Evolutionary conservation across 1,140 invertebrate genomes (phyloP).

Genomic region (Papilio polyxenes): DNA sequence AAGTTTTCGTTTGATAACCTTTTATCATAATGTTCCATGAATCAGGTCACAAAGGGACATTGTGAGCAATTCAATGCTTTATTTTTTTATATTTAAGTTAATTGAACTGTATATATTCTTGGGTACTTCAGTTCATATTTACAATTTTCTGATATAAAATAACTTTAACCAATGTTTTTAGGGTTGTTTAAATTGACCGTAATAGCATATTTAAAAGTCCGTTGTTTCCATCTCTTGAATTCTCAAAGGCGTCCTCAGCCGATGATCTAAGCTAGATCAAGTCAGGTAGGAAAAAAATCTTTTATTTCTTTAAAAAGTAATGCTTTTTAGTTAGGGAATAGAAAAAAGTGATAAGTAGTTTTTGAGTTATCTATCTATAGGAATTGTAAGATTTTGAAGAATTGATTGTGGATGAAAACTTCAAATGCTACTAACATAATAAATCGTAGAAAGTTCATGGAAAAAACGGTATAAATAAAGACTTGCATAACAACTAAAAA

Average conservation of each 20-base stretch:
- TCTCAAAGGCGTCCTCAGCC: too few relatives aligned
- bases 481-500: background rate
- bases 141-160: background rate
- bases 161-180: background rate
- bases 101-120: background rate
- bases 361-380: too few relatives aligned
- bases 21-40: conserved; percentile 40
- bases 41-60: background rate
- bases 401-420: background rate
- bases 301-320: too few relatives aligned
- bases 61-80: background rate
- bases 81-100: background rate
- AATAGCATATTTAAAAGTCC: background rate
- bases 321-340: too few relatives aligned
- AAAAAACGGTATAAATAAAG: background rate
- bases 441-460: background rate
- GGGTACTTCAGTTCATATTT: too few relatives aligned
- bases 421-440: background rate
- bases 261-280: too few relatives aligned
- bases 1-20: conserved; percentile 44
- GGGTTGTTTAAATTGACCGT: background rate
- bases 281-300: too few relatives aligned
- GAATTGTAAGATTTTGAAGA: too few relatives aligned
- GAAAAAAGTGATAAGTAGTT: too few relatives aligned
- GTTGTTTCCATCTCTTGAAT: too few relatives aligned